A percentile compares a stretch with the other conserved stretches of the same genome.
Conservation (phyloP, 2,113 vertebrate genomes). For the Monopterus albus region DNA sequence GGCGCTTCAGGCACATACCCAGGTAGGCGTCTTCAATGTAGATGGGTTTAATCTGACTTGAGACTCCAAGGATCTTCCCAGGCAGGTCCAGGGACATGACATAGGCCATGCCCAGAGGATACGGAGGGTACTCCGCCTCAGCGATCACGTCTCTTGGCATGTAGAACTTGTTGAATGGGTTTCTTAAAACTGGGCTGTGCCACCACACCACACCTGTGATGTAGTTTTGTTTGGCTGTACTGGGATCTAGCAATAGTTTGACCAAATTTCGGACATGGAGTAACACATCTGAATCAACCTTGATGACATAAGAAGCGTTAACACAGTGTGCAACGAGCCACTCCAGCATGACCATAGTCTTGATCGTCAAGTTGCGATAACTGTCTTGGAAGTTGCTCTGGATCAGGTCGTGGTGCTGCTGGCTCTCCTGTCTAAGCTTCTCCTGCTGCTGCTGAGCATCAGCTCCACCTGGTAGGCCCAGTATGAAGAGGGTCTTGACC, state of each 20-base stretch:
- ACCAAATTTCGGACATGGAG: conserved; percentile 88
- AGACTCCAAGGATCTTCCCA: conserved; percentile 86
- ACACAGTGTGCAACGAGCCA: conserved; percentile 79
- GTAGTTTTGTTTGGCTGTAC: conserved; percentile 83
- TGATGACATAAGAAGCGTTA: conserved; percentile 82
- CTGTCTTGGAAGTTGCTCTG: conserved; percentile 80
- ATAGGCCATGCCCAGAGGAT: conserved; percentile 93
- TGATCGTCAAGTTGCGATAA: conserved; percentile 83
- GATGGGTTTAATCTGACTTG: conserved; percentile 86
- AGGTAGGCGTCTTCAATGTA: conserved; percentile 89
- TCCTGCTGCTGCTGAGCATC: conserved; percentile 2
- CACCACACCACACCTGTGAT: conserved; percentile 92
- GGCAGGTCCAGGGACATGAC: conserved; percentile 92
- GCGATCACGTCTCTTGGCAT: conserved; percentile 87
- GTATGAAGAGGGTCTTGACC: conserved; percentile 73
- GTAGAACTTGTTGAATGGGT: conserved; percentile 89
- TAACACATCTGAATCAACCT: conserved; percentile 91
- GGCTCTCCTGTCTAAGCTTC: conserved; percentile 69
- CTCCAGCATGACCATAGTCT: conserved; percentile 84
- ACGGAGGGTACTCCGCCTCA: conserved; percentile 89
- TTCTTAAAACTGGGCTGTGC: conserved; percentile 87
- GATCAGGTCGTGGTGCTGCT: conserved; percentile 75
- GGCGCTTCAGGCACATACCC: conserved; percentile 72
- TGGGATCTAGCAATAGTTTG: conserved; percentile 85
- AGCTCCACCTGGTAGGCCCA: conserved; percentile 57